Evolutionary conservation across 2,888 invertebrate genomes (phyloP), one percentile per base, ranked within the genome.

Genomic region (Minunthozetes semirufus): DNA sequence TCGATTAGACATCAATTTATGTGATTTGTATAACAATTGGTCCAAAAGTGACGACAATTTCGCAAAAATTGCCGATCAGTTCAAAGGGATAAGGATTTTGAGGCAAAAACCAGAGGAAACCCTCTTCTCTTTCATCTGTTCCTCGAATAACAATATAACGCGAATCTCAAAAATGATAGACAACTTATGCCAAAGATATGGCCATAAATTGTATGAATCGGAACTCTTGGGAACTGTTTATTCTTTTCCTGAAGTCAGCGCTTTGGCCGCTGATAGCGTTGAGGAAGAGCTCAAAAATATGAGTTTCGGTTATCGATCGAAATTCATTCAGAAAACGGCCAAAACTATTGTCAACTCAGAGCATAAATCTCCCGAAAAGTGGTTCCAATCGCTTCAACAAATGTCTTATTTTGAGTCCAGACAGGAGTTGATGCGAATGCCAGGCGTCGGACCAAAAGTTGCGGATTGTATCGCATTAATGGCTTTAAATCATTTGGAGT

Each of bases 391-490:
- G 71, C 84, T 98, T 5, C 87, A 88, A 77, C 82, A 85, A 15
- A 84, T 88, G 83, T 84, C 88, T 17, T 96, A 95, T 81, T 84
- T 85, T 61, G 87, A 89, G 77, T 91, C 94, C 0, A 90, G 89
- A 80, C 81, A 83, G 22, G 88, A 89, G 80, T 85, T 98, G 6
- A 88, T 91, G 84, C 87, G 87, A 77, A 83, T 98, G 46, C 88
- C 89, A 78, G 98, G 98, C 13, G 89, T 99, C 80, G 98, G 98
- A 2, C 90, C 93, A 11, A 98, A 98, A 88, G 93, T 99, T 22
- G 95, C 98, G 0, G 98, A 99, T 84, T 99, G 98, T 83, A 91
- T 99, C 79, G 94, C 94, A 81, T 86, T 99, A 25, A 98, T 99
- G 97, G 94, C 96, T 0, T 83, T 99, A 72, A 90, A 90, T 75